Conservation (phyloP, 2,113 vertebrate genomes). For the Dipodomys ordii region DNA sequence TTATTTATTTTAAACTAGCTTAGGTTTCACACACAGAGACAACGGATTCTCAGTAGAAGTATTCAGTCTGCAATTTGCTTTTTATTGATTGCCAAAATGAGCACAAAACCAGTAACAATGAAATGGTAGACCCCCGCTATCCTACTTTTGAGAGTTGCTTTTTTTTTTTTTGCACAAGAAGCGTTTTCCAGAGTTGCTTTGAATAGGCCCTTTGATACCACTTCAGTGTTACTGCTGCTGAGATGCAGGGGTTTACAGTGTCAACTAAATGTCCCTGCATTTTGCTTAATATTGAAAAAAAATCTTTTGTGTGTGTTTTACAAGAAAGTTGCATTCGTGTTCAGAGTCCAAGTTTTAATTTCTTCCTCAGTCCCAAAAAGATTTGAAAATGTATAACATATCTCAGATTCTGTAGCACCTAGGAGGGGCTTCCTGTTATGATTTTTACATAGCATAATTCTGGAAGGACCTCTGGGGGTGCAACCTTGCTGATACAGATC, state of each 20-base stretch:
- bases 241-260: slow-evolving; percentile 37
- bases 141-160: slow-evolving; percentile 18
- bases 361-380: not conserved
- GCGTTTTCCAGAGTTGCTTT: slow-evolving; percentile 69
- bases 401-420: not conserved
- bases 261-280: slow-evolving; percentile 7
- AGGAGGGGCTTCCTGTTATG: not conserved
- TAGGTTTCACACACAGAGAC: slow-evolving; percentile 27
- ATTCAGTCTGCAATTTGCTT: slow-evolving; percentile 48
- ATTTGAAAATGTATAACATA: not conserved
- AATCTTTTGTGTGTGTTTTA: slow-evolving; percentile 17
- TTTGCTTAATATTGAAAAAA: slow-evolving; percentile 67
- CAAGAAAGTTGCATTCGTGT: not conserved
- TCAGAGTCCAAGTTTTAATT: not conserved
- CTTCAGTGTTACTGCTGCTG: slow-evolving; percentile 65
- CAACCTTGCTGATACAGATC: not conserved
- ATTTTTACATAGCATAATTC: not conserved
- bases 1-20: slow-evolving; percentile 38
- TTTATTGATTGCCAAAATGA: slow-evolving; percentile 62
- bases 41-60: slow-evolving; percentile 19
- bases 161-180: slow-evolving; percentile 59
- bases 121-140: slow-evolving; percentile 42
- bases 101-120: slow-evolving; percentile 32
- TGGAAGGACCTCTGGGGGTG: not conserved
- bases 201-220: slow-evolving; percentile 67